These are phyloP conservation scores for Plutella xylostella DNA, from an alignment of 2,888 invertebrate species.

Conservation along the genomic window DNA sequence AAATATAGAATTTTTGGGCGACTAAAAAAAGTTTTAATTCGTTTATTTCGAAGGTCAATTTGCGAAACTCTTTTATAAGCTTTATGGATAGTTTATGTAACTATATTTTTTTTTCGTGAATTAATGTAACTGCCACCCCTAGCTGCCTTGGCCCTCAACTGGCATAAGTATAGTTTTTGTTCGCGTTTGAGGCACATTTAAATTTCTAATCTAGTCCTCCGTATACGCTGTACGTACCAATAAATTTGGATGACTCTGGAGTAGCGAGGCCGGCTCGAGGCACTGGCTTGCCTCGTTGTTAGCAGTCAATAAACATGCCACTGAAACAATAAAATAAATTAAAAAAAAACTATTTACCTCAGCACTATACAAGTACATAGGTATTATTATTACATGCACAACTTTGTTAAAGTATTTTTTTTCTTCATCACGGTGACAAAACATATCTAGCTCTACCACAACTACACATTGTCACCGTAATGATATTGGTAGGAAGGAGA, in stretches of 20 bases:
- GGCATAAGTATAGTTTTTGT: slow-evolving; percentile 31
- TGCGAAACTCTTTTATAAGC: not conserved
- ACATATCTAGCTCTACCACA: too few species aligned
- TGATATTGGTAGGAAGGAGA: too few species aligned
- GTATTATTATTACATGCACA: not conserved
- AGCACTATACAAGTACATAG: not conserved
- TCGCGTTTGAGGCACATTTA: slow-evolving; percentile 25
- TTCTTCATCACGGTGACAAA: too few species aligned
- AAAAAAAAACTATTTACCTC: too few species aligned
- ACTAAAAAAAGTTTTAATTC: not conserved
- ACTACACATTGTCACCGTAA: too few species aligned
- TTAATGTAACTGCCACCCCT: not conserved
- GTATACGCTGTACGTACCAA: not conserved
- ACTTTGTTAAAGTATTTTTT: too few species aligned
- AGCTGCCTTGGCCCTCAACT: slow-evolving; percentile 9
- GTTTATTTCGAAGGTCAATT: not conserved
- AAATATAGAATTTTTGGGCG: not conserved
- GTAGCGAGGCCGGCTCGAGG: not conserved
- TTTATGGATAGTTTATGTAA: too few species aligned
- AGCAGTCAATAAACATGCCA: not conserved
- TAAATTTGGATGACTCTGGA: not conserved
- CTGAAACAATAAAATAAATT: too few species aligned
- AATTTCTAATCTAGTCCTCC: slow-evolving; percentile 12
- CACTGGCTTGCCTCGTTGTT: too few species aligned
- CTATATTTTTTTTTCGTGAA: not conserved